These are phyloP conservation scores for Caenorhabditis parvicauda DNA, from an alignment of 2,888 invertebrate genomes.

Conservation along the genomic window DNA sequence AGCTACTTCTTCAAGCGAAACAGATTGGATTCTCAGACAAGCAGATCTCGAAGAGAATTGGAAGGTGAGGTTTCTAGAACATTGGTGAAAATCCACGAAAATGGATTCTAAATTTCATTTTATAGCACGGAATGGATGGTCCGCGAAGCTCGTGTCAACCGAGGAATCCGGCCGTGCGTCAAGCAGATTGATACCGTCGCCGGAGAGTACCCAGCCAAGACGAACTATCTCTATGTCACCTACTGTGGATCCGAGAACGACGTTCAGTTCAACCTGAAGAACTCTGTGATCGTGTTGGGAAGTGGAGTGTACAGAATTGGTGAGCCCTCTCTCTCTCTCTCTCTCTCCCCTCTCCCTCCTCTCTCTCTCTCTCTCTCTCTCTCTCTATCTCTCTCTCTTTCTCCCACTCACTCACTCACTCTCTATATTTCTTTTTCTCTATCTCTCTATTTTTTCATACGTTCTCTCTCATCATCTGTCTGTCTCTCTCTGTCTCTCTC, in stretches of 20 bases:
- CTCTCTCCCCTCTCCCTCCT: not conserved
- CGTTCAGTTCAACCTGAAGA: conserved; percentile 65
- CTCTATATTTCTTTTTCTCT: no score
- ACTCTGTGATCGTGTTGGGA: conserved; percentile 65
- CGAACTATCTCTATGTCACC: conserved; percentile 96
- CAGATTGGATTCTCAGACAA: conserved; percentile 93
- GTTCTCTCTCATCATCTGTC: no score
- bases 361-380: no score
- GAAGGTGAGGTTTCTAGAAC: conserved; percentile 55
- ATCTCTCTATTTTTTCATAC: no score
- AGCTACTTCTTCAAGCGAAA: conserved; percentile 78
- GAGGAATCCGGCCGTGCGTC: conserved; percentile 77
- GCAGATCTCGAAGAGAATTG: conserved; percentile 77
- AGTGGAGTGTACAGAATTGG: conserved; percentile 94
- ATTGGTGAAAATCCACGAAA: not conserved
- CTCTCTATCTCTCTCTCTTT: no score
- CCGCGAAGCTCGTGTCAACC: conserved; percentile 56
- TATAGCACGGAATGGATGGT: conserved; percentile 64
- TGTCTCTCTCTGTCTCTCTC: no score
- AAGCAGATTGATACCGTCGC: conserved; percentile 99
- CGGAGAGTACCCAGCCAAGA: conserved; percentile 97
- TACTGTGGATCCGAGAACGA: conserved; percentile 85
- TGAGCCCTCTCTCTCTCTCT: no score
- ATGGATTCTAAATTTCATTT: conserved; percentile 2
- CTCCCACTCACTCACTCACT: no score